These are phyloP conservation scores for Brachypteracias leptosomus DNA, from an alignment of 2,113 vertebrate species.

Conservation along the genomic window DNA sequence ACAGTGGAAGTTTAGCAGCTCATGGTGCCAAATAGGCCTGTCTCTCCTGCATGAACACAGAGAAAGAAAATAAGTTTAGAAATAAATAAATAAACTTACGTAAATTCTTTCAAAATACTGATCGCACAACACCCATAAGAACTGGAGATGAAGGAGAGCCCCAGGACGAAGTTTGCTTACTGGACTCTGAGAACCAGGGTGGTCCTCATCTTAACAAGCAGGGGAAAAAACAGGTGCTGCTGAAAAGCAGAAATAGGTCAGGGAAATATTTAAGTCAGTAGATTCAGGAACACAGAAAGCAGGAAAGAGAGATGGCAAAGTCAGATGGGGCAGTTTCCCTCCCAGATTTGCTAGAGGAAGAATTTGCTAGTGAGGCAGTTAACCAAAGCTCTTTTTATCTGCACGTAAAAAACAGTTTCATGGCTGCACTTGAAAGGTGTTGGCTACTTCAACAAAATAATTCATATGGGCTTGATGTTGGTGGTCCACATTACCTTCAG, in stretches of 20 bases:
- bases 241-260: not conserved
- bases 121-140: not conserved
- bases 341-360: not conserved
- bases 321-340: not conserved
- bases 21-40: not conserved
- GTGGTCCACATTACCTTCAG: not conserved
- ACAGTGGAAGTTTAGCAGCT: not conserved
- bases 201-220: not conserved
- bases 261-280: not conserved
- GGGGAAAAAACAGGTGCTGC: fast-evolving
- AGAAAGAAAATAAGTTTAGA: not conserved
- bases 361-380: not conserved
- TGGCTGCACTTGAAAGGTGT: not conserved
- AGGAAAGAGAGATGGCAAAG: not conserved
- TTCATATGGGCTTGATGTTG: not conserved
- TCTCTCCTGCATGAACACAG: not conserved
- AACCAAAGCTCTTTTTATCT: not conserved
- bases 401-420: not conserved
- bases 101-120: not conserved
- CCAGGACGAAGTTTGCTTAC: not conserved
- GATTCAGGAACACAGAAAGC: not conserved
- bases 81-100: not conserved
- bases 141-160: not conserved
- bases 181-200: not conserved
- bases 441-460: not conserved